Base-by-base conservation (phyloP, 30 jellyfish, hydroid and myxozoan genomes). In the Chrysaora quinquecirrha region DNA sequence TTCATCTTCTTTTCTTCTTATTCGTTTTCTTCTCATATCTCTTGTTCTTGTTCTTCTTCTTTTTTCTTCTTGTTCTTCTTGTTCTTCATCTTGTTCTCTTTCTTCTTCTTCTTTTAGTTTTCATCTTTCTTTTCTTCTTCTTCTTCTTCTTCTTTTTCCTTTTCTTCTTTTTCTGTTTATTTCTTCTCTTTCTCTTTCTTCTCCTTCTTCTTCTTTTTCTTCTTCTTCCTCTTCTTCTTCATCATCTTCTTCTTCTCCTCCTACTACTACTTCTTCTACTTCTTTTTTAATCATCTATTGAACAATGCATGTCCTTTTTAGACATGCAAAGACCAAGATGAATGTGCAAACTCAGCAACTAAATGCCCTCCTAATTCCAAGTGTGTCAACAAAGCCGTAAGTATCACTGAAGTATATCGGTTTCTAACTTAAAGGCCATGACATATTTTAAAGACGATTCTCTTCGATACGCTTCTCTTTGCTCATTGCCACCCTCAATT, bases 311-410 rank as follows among this genome's bases (percentile, higher is more conserved):
- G 3, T 0, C n/a, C 34, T 34, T 56, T 23, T 12, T 33, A 80
- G 92, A 81, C 31, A 47, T 82, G 92, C 80, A 82, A 69, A 32
- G 85, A 82, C 46, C 75, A 54, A 12, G 94, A 74, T 46, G 83
- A 71, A 32, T 73, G 94, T 34, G 30, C 82, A 32, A 64, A 64
- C 30, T 38, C 87, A 18, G 94, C 76, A 19, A 66, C 21, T 1
- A 56, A 43, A 11, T 74, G 87, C 83, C 94, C 94, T 23, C 71
- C 64, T 29, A 76, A 84, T 21, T 0, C 83, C 4, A 65, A 65
- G 16, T 84, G 94, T 30, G 83, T 73, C 66, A 73, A 72, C 70
- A 66, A 50, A 38, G 28, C 47, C 75, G 94, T 72, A 60, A 25
- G 78, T 19, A 4, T 50, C 12, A 9, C 16, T 43, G 58, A 43